Conservation (phyloP, 2,113 vertebrate genomes). For the Clarias macrocephalus region DNA sequence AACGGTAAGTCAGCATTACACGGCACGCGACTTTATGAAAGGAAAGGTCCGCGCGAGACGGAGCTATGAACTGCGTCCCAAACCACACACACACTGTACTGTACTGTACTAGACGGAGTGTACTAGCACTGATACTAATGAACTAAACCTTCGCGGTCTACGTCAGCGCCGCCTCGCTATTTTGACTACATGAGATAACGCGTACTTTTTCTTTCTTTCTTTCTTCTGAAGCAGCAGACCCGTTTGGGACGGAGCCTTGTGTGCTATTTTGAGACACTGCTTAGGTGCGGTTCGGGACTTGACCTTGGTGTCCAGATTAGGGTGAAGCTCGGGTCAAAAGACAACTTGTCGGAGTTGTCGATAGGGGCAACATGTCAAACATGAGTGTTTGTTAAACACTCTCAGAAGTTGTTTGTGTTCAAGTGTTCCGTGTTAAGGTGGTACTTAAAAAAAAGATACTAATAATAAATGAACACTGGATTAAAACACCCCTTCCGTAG, state of each 20-base stretch:
- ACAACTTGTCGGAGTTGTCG: neutral
- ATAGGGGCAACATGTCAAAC: neutral
- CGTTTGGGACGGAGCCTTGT: neutral
- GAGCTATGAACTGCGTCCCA: neutral
- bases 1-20: slow-evolving; percentile 25
- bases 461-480: neutral
- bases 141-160: neutral
- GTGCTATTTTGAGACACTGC: neutral
- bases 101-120: neutral
- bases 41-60: neutral
- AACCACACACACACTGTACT: no score
- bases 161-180: neutral
- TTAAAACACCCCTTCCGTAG: neutral
- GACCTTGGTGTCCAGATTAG: neutral
- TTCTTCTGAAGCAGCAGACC: neutral
- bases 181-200: neutral
- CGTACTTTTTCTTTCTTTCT: no score
- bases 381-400: neutral
- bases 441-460: neutral
- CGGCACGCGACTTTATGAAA: neutral
- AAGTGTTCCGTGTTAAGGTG: neutral
- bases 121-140: neutral
- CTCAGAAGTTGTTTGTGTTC: neutral
- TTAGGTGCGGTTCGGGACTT: slow-evolving; percentile 13
- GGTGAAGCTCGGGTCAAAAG: neutral